Percentiles rank a stretch among this genome's conserved stretches.
These are phyloP conservation scores for Allolobophora icterica DNA, from an alignment of 2,888 invertebrate genomes.

Conservation along the genomic window DNA sequence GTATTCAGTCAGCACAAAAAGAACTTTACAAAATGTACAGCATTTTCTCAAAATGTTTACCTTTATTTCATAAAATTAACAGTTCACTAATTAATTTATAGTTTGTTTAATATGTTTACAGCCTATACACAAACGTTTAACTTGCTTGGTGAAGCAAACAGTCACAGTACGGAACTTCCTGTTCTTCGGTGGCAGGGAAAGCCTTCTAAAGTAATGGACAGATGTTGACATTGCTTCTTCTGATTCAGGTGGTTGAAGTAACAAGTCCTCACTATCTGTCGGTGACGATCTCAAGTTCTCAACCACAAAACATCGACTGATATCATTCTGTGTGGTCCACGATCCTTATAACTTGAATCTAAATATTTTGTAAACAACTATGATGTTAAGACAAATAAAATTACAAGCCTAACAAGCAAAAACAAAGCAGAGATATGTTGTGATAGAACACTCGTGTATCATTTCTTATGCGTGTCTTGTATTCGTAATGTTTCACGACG, in stretches of 20 bases:
- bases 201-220: conserved; percentile 17
- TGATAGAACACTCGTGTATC: neutral
- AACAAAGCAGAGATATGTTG: neutral
- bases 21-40: conserved; percentile 11
- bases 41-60: conserved; percentile 8
- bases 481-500: too few species aligned
- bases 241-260: neutral
- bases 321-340: neutral
- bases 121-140: neutral
- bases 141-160: neutral
- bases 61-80: neutral
- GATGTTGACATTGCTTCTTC: neutral
- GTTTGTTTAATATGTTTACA: conserved; percentile 11
- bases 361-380: neutral
- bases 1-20: neutral
- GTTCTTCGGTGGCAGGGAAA: neutral
- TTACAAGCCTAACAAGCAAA: neutral
- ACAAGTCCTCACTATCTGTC: neutral
- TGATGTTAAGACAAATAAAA: neutral
- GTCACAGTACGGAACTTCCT: neutral
- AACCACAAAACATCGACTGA: neutral
- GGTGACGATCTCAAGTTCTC: too few species aligned
- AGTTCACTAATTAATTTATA: neutral
- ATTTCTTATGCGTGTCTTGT: too few species aligned
- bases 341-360: neutral